Evolutionary conservation across 2,888 invertebrate species (phyloP).

Genomic region (Dryococelus australis): DNA sequence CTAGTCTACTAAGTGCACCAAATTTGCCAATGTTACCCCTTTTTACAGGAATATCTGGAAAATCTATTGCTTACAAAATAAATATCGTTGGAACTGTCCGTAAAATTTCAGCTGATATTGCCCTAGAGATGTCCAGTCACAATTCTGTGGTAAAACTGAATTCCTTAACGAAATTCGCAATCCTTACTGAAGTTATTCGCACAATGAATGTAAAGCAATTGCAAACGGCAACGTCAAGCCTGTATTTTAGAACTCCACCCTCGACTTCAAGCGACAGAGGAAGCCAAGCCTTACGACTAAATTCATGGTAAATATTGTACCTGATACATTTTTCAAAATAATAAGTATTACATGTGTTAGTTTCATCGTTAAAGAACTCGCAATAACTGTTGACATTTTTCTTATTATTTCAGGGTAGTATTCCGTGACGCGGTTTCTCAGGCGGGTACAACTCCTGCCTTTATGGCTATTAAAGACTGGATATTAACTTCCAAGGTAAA

Average conservation of each 20-base stretch:
- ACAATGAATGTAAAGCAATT: conserved; percentile 70
- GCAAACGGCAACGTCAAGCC: conserved; percentile 55
- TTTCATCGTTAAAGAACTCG: no score
- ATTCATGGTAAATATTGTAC: conserved; percentile 62
- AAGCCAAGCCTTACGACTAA: conserved; percentile 51
- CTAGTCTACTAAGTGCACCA: conserved; percentile 39
- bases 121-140: conserved; percentile 66
- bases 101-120: conserved; percentile 64
- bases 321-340: no score
- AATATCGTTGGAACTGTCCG: conserved; percentile 53
- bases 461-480: conserved; percentile 68
- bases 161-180: conserved; percentile 70
- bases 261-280: conserved; percentile 5
- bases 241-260: neutral
- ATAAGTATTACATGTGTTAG: no score
- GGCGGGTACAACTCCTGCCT: conserved; percentile 74
- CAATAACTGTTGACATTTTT: neutral
- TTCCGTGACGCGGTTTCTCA: conserved; percentile 72
- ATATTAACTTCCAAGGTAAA: conserved; percentile 64
- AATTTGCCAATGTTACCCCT: conserved; percentile 48
- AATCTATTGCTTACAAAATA: conserved; percentile 56
- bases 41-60: conserved; percentile 61
- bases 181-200: conserved; percentile 65
- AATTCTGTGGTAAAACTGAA: conserved; percentile 65
- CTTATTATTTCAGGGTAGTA: conserved; percentile 53